A percentile compares a stretch with the other conserved stretches of the same genome.
Conservation (phyloP, 2,888 invertebrate genomes). For the Epicampocera succincta region DNA sequence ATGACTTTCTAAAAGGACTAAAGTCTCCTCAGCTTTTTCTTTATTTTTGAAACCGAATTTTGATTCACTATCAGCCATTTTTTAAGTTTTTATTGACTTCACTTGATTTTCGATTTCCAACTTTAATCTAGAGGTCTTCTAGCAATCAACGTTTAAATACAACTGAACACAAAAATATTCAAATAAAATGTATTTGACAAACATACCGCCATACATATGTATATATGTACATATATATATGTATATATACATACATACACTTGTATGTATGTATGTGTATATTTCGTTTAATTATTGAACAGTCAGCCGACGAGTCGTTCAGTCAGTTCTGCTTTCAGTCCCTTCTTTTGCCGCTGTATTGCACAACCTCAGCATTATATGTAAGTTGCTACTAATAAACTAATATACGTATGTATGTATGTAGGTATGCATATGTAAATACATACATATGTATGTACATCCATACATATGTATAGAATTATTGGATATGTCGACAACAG, state of each 20-base stretch:
- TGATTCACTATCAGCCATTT: conserved; percentile 81
- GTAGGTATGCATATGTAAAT: not conserved
- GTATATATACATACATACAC: too few species aligned
- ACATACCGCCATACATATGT: too few species aligned
- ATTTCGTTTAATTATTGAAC: conserved; percentile 57
- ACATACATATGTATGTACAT: conserved; percentile 10
- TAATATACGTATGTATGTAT: conserved; percentile 6
- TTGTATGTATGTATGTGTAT: too few species aligned
- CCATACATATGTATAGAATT: not conserved
- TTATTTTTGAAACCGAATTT: conserved; percentile 89
- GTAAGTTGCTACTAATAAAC: conserved; percentile 60
- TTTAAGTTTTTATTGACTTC: not conserved
- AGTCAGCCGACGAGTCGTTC: conserved; percentile 20
- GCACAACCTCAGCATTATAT: conserved; percentile 27
- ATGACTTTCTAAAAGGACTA: conserved; percentile 85
- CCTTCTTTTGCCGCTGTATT: conserved; percentile 23
- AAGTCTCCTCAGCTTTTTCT: conserved; percentile 86
- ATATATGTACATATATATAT: too few species aligned
- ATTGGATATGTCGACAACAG: too few species aligned
- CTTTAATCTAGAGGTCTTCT: conserved; percentile 48
- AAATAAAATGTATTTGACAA: conserved; percentile 59
- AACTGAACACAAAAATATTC: conserved; percentile 62
- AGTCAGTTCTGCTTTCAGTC: conserved; percentile 2
- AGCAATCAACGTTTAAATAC: conserved; percentile 57
- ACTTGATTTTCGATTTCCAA: not conserved